Base-by-base conservation (phyloP, 2,797 vertebrate species). In the Bryconaethiops microstoma region DNA sequence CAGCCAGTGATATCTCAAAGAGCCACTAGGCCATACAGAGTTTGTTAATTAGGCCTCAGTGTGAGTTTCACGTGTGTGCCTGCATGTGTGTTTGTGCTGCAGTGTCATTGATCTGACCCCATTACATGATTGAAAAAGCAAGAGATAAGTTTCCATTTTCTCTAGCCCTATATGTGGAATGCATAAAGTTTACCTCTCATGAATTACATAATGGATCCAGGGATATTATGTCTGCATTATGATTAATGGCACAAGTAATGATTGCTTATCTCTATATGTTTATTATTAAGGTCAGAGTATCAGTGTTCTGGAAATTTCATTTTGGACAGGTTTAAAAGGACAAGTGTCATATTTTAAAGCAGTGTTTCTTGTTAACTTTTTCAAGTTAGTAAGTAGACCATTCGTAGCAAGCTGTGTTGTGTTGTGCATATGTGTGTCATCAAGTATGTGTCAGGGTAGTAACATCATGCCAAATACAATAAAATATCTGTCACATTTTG, bases 101-200 rank as follows among this genome's bases (percentile, higher is more conserved):
- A 16, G 60, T 67, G 60, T 74, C 70, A 79, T 64, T 75, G 78
- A 74, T 80, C 72, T 59, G 72, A 74, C 62, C 63, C 52, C 71
- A 63, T 81, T 81, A 64, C 57, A 48, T 29, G 57, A 81, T 64
- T 76, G 50, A 57, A 81, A 81, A 72, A 63, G 29, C 64, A 71
- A 65, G 74, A 55, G 64, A 21, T 23, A 72, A n/a, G 67, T 81
- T 59, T 76, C 54, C 40, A 54, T 45, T 62, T 62, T 70, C 40
- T 40, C 17, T 19, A 54, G n/a, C 1, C 42, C 39, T 45, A 8
- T 23, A n/a, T 14, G 68, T 16, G 23, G 52, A 35, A 23, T 5
- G 14, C 16, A 52, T 23, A 2, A 50, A 40, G 14, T 54, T 9
- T 65, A 29, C 21, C 4, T 50, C 57, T 71, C 65, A 48, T 81